phyloP scores from a whole-genome alignment of 2,888 invertebrate genomes.

The Epistrophe grossulariae region DNA sequence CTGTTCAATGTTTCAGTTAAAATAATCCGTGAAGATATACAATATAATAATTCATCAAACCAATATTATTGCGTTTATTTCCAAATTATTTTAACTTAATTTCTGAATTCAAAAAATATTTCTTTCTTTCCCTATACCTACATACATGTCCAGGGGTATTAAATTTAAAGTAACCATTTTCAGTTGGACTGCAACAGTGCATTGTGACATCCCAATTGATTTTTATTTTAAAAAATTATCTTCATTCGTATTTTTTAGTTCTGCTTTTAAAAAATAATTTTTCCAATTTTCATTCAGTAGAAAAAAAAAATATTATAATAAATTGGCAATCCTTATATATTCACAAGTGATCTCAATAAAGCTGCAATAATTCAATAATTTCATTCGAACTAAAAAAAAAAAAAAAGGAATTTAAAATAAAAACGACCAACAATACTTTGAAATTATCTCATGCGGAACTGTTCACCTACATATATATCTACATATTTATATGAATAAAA shows the following conservation, averaged over 20 bases:
- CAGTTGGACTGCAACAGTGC: constrained; percentile 13
- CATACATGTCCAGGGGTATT: neutral
- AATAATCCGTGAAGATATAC: neutral
- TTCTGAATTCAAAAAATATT: neutral
- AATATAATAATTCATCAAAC: neutral
- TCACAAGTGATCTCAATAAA: neutral
- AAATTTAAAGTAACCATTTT: neutral
- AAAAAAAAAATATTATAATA: neutral
- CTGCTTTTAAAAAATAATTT: constrained; percentile 11
- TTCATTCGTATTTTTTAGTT: neutral
- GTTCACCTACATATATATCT: constrained; percentile 38
- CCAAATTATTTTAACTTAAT: neutral
- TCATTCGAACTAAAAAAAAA: neutral
- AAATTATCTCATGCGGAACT: constrained; percentile 18
- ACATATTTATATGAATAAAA: constrained; percentile 32
- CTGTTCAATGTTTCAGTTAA: neutral
- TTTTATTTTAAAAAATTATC: constrained; percentile 1
- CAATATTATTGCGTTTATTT: neutral
- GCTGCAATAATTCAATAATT: constrained; percentile 1
- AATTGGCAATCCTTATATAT: constrained; percentile 6
- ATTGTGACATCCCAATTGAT: neutral
- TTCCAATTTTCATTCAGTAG: neutral
- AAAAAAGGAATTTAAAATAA: neutral
- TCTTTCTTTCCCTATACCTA: neutral
- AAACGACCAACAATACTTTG: neutral